Conservation (phyloP, 2,113 vertebrate species). For the Platichthys flesus region DNA sequence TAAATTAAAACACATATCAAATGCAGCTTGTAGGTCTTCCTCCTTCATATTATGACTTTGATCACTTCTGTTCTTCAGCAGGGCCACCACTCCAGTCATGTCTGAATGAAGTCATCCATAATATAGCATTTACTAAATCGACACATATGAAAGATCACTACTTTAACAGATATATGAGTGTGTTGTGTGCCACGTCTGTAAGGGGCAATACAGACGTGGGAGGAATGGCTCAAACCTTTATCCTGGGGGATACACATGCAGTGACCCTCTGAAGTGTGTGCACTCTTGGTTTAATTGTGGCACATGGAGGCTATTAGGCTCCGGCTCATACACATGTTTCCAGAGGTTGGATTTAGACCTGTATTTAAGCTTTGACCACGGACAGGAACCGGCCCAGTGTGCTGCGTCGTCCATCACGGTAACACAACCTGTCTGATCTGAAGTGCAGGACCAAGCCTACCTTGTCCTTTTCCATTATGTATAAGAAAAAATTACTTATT, state of each 20-base stretch:
- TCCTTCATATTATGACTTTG: too few relatives aligned
- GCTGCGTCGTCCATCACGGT: not conserved
- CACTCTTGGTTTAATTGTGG: not conserved
- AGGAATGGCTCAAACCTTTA: not conserved
- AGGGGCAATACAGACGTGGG: not conserved
- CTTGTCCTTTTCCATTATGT: too few relatives aligned
- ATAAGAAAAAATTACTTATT: too few relatives aligned
- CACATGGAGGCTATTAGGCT: not conserved
- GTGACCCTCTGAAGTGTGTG: not conserved
- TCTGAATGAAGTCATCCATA: too few relatives aligned
- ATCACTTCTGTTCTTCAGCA: too few relatives aligned
- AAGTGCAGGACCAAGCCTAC: too few relatives aligned
- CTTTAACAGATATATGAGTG: not conserved
- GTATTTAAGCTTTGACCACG: not conserved
- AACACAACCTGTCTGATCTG: not conserved
- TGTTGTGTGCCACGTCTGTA: not conserved
- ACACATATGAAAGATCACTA: not conserved
- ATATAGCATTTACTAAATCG: not conserved
- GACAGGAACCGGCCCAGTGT: not conserved
- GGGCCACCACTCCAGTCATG: too few relatives aligned
- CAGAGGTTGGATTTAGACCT: not conserved
- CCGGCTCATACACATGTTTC: not conserved
- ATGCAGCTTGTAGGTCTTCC: too few relatives aligned
- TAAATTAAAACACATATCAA: too few relatives aligned
- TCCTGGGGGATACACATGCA: not conserved